A percentile compares a stretch with the other conserved stretches of the same genome.
Evolutionary conservation across 2,888 invertebrate genomes (phyloP).

Genomic region (Phalera bucephala): DNA sequence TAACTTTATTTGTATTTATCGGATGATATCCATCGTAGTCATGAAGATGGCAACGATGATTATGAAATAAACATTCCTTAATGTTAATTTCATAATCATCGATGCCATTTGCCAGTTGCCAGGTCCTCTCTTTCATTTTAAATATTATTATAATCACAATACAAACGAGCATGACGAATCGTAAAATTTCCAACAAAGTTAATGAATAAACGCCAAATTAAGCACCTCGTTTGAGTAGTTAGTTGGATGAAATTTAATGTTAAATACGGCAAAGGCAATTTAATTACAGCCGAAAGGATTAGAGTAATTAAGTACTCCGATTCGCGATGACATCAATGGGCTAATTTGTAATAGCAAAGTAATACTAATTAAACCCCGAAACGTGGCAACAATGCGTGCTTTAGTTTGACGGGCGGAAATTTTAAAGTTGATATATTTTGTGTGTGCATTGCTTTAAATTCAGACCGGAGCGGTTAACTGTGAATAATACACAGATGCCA

Average conservation of each 20-base stretch:
- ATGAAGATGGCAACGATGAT: too few relatives aligned
- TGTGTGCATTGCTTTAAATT: constrained; percentile 49
- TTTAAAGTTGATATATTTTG: constrained; percentile 2
- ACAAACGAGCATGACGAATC: too few relatives aligned
- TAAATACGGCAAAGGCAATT: constrained; percentile 25
- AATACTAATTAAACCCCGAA: constrained; percentile 10
- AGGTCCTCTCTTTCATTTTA: too few relatives aligned
- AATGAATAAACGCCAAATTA: too few relatives aligned
- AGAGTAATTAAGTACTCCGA: constrained; percentile 21
- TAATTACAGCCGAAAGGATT: constrained; percentile 24
- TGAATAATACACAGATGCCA: constrained; percentile 37
- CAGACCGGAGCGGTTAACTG: constrained; percentile 47
- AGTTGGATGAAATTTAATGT: constrained; percentile 24
- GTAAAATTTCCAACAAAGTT: too few relatives aligned
- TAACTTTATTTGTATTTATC: too few relatives aligned
- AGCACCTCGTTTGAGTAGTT: constrained; percentile 21
- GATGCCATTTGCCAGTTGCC: too few relatives aligned
- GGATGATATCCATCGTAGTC: too few relatives aligned
- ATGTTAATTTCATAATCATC: too few relatives aligned
- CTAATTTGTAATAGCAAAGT: constrained; percentile 13
- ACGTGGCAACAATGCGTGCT: neutral
- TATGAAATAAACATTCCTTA: too few relatives aligned
- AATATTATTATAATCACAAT: too few relatives aligned
- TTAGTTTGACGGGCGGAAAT: neutral
- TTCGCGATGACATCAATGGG: constrained; percentile 18